Conservation (phyloP, 1,140 invertebrate species). For the Drosophila kepulauana region DNA sequence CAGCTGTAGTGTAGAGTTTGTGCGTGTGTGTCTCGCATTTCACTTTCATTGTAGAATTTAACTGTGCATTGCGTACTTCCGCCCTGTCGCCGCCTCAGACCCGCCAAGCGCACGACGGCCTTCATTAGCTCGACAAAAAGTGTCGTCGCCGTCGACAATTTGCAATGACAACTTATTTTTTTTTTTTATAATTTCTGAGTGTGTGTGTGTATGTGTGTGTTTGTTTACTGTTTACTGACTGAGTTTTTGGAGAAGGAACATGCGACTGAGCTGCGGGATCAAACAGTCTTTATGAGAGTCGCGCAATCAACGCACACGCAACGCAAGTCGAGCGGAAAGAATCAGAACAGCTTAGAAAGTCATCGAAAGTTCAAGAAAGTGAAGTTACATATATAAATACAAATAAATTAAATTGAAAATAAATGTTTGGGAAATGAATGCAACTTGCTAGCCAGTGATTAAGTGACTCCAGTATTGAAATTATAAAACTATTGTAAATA, state of each 20-base stretch:
- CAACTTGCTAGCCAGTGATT: background rate
- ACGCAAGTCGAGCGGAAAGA: slow-evolving; percentile 45
- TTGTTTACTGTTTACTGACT: slow-evolving; percentile 55
- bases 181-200: slow-evolving; percentile 24
- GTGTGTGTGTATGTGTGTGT: slow-evolving; percentile 18
- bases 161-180: slow-evolving; percentile 66
- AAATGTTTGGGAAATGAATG: background rate
- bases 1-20: slow-evolving; percentile 53
- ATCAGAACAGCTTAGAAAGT: slow-evolving; percentile 1
- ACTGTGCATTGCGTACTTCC: slow-evolving; percentile 77
- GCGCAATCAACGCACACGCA: slow-evolving; percentile 68
- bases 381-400: background rate
- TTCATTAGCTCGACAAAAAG: slow-evolving; percentile 73
- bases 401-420: background rate
- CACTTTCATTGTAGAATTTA: slow-evolving; percentile 74
- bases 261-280: slow-evolving; percentile 59
- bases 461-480: background rate
- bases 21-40: slow-evolving; percentile 50
- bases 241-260: slow-evolving; percentile 71
- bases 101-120: slow-evolving; percentile 43
- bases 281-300: slow-evolving; percentile 72
- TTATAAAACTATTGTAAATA: background rate
- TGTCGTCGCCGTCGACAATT: slow-evolving; percentile 69
- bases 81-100: slow-evolving; percentile 46
- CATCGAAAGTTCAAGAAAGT: slow-evolving; percentile 23